Conservation (phyloP, 2,113 vertebrate species). For the Oplegnathus fasciatus region DNA sequence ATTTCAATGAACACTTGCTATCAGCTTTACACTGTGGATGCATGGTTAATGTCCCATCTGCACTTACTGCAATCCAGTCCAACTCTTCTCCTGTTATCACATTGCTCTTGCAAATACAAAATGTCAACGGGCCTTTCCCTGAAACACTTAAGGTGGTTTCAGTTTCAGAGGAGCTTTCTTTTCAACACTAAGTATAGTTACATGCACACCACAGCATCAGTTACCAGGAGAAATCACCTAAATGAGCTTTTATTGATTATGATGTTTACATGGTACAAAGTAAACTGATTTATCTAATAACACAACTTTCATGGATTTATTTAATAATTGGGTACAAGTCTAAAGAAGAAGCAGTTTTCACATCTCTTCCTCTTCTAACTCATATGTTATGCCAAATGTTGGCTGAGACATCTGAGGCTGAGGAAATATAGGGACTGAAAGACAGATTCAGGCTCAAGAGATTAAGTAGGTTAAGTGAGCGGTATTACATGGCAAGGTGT, state of each 20-base stretch:
- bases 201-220: neutral
- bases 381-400: neutral
- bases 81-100: neutral
- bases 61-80: neutral
- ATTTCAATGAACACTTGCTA: slow-evolving; percentile 30
- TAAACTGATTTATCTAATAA: neutral
- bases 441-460: neutral
- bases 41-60: slow-evolving; percentile 9
- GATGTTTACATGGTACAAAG: slow-evolving; percentile 3
- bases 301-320: neutral
- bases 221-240: neutral
- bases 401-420: neutral
- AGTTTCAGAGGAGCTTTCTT: neutral
- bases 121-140: slow-evolving; percentile 5
- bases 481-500: neutral
- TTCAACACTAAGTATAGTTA: neutral
- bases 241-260: neutral
- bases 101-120: slow-evolving; percentile 8
- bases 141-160: neutral
- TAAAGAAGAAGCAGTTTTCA: neutral
- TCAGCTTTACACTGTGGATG: neutral
- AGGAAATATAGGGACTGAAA: neutral
- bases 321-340: neutral
- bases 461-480: neutral
- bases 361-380: neutral